phyloP scores from a whole-genome alignment of 2,888 invertebrate genomes.

The Peribatodes rhomboidaria region DNA sequence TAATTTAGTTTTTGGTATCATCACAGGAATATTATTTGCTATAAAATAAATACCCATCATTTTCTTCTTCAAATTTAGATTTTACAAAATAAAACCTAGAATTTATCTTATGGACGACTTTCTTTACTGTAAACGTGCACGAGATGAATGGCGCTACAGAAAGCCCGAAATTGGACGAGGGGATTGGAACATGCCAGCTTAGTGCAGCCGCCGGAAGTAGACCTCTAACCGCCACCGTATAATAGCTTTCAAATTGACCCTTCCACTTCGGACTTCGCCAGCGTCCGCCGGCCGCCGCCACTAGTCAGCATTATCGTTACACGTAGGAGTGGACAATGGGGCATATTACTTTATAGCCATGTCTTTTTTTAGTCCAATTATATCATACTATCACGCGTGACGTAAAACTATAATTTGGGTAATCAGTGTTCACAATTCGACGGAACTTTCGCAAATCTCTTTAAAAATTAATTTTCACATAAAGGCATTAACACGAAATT shows the following conservation, averaged over 20 bases:
- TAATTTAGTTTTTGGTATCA: neutral
- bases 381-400: neutral
- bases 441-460: constrained; percentile 47
- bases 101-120: constrained; percentile 44
- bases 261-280: constrained; percentile 69
- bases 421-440: constrained; percentile 50
- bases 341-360: constrained; percentile 13
- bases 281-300: constrained; percentile 49
- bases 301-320: constrained; percentile 62
- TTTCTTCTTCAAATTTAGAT: neutral
- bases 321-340: constrained; percentile 30
- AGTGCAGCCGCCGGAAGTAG: constrained; percentile 85
- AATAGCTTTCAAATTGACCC: constrained; percentile 85
- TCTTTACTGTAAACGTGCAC: constrained; percentile 40
- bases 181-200: constrained; percentile 81
- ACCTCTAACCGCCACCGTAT: constrained; percentile 83
- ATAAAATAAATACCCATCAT: too few relatives aligned
- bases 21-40: too few relatives aligned
- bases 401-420: neutral
- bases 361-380: neutral
- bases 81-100: constrained; percentile 20
- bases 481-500: constrained; percentile 70
- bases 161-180: constrained; percentile 81
- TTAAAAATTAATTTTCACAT: constrained; percentile 73
- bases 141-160: constrained; percentile 74